Evolutionary conservation across 1,140 invertebrate genomes (phyloP).

Genomic region (Papilio aristodemus): DNA sequence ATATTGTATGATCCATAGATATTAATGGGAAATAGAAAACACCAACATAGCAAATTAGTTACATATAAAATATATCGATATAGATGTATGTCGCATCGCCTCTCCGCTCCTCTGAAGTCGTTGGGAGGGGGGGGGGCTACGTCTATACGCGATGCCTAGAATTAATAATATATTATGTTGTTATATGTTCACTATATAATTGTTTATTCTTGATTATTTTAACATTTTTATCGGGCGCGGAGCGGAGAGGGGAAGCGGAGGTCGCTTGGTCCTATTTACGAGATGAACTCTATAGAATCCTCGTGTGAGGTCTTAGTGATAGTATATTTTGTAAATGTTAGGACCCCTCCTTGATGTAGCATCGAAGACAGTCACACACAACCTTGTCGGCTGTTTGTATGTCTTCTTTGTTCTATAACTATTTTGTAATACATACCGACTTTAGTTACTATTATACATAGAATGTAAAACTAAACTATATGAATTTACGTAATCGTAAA

Average conservation of each 20-base stretch:
- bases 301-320: constrained; percentile 45
- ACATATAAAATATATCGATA: constrained; percentile 68
- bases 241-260: constrained; percentile 44
- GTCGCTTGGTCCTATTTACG: constrained; percentile 51
- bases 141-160: constrained; percentile 56
- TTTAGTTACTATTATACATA: constrained; percentile 75
- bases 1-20: constrained; percentile 65
- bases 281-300: constrained; percentile 48
- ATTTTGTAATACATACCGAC: constrained; percentile 78
- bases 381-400: constrained; percentile 46
- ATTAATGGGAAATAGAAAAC: constrained; percentile 75
- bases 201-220: constrained; percentile 64
- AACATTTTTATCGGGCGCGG: constrained; percentile 50
- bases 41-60: constrained; percentile 76
- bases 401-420: constrained; percentile 59
- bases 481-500: constrained; percentile 67
- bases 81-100: constrained; percentile 56
- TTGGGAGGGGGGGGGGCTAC: constrained; percentile 44
- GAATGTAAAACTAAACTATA: constrained; percentile 65
- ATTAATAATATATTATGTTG: constrained; percentile 75
- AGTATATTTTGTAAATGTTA: constrained; percentile 55
- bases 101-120: constrained; percentile 45
- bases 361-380: constrained; percentile 48
- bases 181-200: constrained; percentile 67
- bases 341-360: constrained; percentile 43